Percentiles rank a stretch among this genome's conserved stretches.
These are phyloP conservation scores for Oreochromis mossambicus DNA, from an alignment of 2,797 vertebrate genomes.

Conservation along the genomic window DNA sequence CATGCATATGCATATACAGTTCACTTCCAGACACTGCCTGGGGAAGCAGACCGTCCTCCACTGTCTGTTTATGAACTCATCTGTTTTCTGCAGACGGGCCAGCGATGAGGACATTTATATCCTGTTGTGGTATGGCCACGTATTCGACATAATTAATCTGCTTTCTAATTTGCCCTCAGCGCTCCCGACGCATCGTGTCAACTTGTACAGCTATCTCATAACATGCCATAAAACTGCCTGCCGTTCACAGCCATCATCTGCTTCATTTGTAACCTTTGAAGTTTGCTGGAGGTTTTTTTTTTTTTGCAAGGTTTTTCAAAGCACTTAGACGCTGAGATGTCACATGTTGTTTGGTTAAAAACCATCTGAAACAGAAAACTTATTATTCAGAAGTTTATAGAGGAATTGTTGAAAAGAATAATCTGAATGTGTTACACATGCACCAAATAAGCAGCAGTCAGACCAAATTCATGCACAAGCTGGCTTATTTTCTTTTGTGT, in stretches of 20 bases:
- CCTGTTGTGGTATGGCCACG: constrained; percentile 20
- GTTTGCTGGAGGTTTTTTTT: neutral
- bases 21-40: constrained; percentile 25
- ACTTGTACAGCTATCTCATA: constrained; percentile 35
- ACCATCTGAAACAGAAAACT: neutral
- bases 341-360: neutral
- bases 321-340: neutral
- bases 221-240: constrained; percentile 17
- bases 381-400: neutral
- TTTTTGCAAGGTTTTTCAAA: neutral
- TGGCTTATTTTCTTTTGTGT: neutral
- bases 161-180: constrained; percentile 52
- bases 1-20: constrained; percentile 2
- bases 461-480: neutral
- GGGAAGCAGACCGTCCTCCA: constrained; percentile 39
- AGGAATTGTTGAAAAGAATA: neutral
- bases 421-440: neutral
- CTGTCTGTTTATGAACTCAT: constrained; percentile 66
- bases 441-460: neutral
- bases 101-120: constrained; percentile 56
- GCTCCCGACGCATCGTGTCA: constrained; percentile 30
- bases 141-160: constrained; percentile 58
- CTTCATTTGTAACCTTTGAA: constrained; percentile 32
- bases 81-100: constrained; percentile 58
- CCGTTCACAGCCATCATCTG: neutral